These are phyloP conservation scores for Malacoraja senta DNA, from an alignment of 2,797 vertebrate species.

Conservation along the genomic window DNA sequence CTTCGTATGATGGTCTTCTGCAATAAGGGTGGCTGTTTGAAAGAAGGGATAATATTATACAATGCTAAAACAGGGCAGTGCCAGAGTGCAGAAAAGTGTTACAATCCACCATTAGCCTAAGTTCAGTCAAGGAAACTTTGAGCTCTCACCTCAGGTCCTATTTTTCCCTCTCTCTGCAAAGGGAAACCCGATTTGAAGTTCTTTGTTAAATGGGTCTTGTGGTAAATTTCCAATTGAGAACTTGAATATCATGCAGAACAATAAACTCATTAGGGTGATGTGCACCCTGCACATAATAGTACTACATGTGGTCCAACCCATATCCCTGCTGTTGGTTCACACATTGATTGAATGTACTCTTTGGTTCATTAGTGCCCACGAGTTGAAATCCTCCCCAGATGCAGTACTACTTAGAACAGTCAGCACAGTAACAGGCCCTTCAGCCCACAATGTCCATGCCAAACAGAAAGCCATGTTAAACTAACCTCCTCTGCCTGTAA, in stretches of 20 bases:
- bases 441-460: too few relatives aligned
- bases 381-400: not conserved
- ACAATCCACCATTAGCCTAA: not conserved
- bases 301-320: not conserved
- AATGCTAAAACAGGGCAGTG: conserved; percentile 45
- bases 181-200: not conserved
- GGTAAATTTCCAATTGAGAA: not conserved
- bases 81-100: conserved; percentile 39
- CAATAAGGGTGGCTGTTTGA: conserved; percentile 67
- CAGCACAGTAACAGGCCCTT: not conserved
- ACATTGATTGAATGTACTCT: not conserved
- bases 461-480: too few relatives aligned
- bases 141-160: not conserved
- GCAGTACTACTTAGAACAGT: not conserved
- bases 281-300: not conserved
- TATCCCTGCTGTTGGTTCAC: not conserved
- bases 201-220: not conserved
- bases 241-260: not conserved
- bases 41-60: conserved; percentile 63
- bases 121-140: not conserved
- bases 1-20: conserved; percentile 68
- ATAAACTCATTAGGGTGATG: too few relatives aligned
- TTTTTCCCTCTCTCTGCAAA: not conserved
- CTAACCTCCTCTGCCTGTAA: too few relatives aligned
- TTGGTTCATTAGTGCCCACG: not conserved